A percentile compares a stretch with the other conserved stretches of the same genome.
phyloP scores from a whole-genome alignment of 2,113 vertebrate species.

The Isurus oxyrinchus region DNA sequence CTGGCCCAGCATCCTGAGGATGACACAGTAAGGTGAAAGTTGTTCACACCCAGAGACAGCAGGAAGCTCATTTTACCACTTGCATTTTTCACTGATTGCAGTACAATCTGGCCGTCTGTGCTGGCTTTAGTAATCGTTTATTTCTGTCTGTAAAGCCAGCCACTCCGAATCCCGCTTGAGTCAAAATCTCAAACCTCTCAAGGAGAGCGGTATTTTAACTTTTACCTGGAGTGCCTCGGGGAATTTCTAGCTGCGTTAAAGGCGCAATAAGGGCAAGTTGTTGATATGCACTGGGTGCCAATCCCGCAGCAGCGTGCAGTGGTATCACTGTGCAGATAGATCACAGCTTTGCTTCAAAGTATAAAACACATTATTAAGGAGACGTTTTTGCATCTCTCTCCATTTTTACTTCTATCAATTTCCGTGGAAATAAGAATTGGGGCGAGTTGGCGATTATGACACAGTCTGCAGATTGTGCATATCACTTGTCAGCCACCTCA shows the following conservation, averaged over 20 bases:
- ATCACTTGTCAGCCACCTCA: too few species aligned
- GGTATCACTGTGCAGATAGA: not conserved
- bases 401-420: not conserved
- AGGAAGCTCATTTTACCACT: not conserved
- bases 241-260: too few species aligned
- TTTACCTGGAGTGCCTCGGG: too few species aligned
- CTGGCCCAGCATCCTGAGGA: constrained; percentile 37
- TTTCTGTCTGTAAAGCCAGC: not conserved
- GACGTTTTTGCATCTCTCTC: not conserved
- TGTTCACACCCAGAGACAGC: not conserved
- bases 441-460: too few species aligned
- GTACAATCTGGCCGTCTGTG: not conserved
- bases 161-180: not conserved
- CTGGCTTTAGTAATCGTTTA: not conserved
- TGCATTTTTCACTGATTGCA: not conserved
- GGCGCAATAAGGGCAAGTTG: not conserved
- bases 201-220: not conserved
- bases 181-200: not conserved
- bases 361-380: not conserved
- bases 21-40: constrained; percentile 37
- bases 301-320: not conserved
- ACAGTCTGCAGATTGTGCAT: too few species aligned
- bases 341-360: not conserved
- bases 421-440: too few species aligned
- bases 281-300: not conserved